phyloP scores from a whole-genome alignment of 1,140 invertebrate genomes.

The Leptinotarsa lineolata region DNA sequence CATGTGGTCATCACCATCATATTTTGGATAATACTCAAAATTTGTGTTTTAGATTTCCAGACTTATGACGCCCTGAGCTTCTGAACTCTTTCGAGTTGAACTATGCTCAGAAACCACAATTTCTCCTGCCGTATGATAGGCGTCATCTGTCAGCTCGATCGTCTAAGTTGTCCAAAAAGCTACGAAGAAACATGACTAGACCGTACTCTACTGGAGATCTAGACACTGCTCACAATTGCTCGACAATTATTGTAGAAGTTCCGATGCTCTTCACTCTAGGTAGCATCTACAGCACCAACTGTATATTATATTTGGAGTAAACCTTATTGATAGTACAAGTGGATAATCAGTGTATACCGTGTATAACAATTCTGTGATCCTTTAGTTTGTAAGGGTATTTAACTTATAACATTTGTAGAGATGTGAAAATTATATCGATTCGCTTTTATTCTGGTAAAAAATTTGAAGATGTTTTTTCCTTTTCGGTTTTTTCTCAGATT shows the following conservation, averaged over 20 bases:
- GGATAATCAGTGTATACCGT: not conserved
- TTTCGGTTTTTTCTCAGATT: too few species aligned
- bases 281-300: slow-evolving; percentile 69
- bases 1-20: too few species aligned
- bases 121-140: slow-evolving; percentile 46
- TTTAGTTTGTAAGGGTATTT: too few species aligned
- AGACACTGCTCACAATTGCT: slow-evolving; percentile 8
- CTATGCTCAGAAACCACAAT: slow-evolving; percentile 49
- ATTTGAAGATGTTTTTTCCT: too few species aligned
- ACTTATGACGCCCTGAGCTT: slow-evolving; percentile 66
- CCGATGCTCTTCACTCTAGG: slow-evolving; percentile 66
- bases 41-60: slow-evolving; percentile 60
- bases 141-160: slow-evolving; percentile 17
- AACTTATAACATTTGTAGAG: too few species aligned
- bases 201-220: slow-evolving; percentile 35
- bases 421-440: too few species aligned
- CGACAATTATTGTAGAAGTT: slow-evolving; percentile 58
- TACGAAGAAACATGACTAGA: not conserved
- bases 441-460: too few species aligned
- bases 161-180: slow-evolving; percentile 17
- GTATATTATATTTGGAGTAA: slow-evolving; percentile 65
- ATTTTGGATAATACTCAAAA: not conserved
- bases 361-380: too few species aligned
- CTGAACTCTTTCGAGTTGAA: slow-evolving; percentile 51
- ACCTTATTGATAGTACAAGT: not conserved